Evolutionary conservation across 2,888 invertebrate genomes (phyloP), one percentile per base, ranked within the genome.

Genomic region (Lycocerus yunnanus): DNA sequence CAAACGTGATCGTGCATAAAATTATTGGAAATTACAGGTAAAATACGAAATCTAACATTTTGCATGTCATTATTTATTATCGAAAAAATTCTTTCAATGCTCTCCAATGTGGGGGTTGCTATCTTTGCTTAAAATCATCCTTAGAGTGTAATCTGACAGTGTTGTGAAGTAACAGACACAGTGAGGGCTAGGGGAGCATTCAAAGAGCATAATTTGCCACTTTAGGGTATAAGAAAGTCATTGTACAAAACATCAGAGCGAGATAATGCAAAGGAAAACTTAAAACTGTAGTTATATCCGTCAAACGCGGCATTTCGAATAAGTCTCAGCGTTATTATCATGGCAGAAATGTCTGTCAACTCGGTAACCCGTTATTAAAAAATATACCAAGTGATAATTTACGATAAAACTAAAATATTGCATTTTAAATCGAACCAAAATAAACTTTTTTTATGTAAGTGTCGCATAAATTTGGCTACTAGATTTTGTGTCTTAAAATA

Each of bases 381-480:
- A 43, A 43, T 43, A 43, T 43, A 43, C 13, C 13, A n/a, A 43
- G 43, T 43, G 43, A 43, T 43, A 43, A 43, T 43, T 43, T 43
- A 43, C 43, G 43, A 43, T 43, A 43, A 13, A 43, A 43, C 43
- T 43, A 8, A 43, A 43, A 43, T 43, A 43, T 43, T 43, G 43
- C 43, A 43, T 43, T 63, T 63, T 63, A 63, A 18, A 63, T 63
- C 20, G 15, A n/a, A 18, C 20, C 16, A 63, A 63, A 63, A 63
- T 63, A 63, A 63, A 63, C 61, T 63, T 63, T 63, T 43, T 63
- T 63, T 63, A 63, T 63, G 20, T 63, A 63, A 63, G 20, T 63
- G 61, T 63, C 61, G 61, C 61, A 63, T 63, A 63, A 63, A 63
- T 63, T 63, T 63, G 61, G 61, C 61, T 63, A 63, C 61, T 63